phyloP scores from a whole-genome alignment of 1,140 invertebrate species.

The Drosophila watanabei region DNA sequence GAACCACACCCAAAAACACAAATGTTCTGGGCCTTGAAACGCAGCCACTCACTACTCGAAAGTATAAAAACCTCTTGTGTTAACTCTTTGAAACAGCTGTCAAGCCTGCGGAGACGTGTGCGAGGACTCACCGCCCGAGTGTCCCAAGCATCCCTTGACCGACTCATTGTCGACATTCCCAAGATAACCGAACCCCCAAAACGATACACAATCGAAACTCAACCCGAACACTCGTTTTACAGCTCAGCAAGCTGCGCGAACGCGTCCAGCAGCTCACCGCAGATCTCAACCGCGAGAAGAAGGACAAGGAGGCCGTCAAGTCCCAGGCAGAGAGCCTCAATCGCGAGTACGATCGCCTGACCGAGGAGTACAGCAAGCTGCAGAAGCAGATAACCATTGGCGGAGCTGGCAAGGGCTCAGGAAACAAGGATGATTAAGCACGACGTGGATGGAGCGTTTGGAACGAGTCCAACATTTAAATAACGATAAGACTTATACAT shows the following conservation, averaged over 20 bases:
- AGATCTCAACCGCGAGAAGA: constrained; percentile 90
- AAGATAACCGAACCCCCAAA: constrained; percentile 10
- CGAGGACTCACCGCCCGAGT: constrained; percentile 80
- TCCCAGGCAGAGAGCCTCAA: constrained; percentile 94
- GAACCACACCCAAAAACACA: constrained; percentile 47
- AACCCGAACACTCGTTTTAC: constrained; percentile 62
- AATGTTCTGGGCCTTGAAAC: constrained; percentile 56
- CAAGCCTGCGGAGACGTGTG: constrained; percentile 80
- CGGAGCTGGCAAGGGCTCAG: constrained; percentile 78
- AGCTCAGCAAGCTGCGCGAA: constrained; percentile 86
- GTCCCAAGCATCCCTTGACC: constrained; percentile 48
- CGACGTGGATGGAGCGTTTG: background rate
- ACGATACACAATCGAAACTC: constrained; percentile 37
- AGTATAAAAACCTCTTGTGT: constrained; percentile 56
- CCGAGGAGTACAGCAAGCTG: constrained; percentile 93
- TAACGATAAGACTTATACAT: constrained; percentile 77
- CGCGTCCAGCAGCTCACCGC: constrained; percentile 88
- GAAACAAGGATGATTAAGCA: constrained; percentile 87
- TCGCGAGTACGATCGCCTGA: constrained; percentile 95
- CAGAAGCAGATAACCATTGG: constrained; percentile 89
- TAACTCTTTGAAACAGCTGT: constrained; percentile 81
- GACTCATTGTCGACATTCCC: constrained; percentile 52
- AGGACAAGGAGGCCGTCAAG: constrained; percentile 94
- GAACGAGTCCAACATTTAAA: constrained; percentile 86
- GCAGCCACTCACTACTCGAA: constrained; percentile 27